Evolutionary conservation across 2,113 vertebrate species (phyloP), one percentile per base, ranked within the genome.

Genomic region (Petrocephalus microphthalmus): DNA sequence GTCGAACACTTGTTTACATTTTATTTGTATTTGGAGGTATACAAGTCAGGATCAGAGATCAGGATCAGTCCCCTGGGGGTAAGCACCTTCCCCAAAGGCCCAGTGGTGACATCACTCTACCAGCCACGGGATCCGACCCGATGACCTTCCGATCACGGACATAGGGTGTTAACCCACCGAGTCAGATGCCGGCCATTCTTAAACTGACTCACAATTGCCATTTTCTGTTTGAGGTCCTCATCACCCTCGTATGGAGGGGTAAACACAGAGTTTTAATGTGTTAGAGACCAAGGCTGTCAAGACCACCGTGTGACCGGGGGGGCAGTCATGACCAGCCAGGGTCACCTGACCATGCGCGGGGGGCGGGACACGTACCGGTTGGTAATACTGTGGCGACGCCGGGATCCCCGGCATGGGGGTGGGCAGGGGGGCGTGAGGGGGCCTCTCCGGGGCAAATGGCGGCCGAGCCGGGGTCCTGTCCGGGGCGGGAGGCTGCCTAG

Each of bases 311-410:
- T 67, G 60, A 13, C 25, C 60, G 29, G 60, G 60, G n/a, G 60
- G 10, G n/a, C 7, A 64, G 57, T 25, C n/a, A 25, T 10, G n/a
- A 25, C n/a, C 22, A 64, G 10, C 10, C 22, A 60, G 57, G 56
- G 56, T 20, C n/a, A 64, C n/a, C 22, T 25, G 60, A 64, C 7
- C 8, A 25, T 25, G 7, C 57, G 25, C 0, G n/a, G 22, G 57
- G 60, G n/a, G 60, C 1, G 84, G 0, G 81, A 64, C 57, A 86
- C 88, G 0, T 94, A 96, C 95, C 5, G 93, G 94, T 19, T 95
- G 95, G 90, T 94, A 95, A 90, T 95, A 95, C 92, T 95, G 95
- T 2, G 86, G 91, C 45, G 52, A 2, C 37, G 49, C 92, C 2
- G 42, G 42, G 0, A 92, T 57, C 71, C 89, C 86, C 0, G 91